These are phyloP conservation scores for Caenorhabditis angaria DNA, from an alignment of 2,888 invertebrate genomes.

Conservation along the genomic window DNA sequence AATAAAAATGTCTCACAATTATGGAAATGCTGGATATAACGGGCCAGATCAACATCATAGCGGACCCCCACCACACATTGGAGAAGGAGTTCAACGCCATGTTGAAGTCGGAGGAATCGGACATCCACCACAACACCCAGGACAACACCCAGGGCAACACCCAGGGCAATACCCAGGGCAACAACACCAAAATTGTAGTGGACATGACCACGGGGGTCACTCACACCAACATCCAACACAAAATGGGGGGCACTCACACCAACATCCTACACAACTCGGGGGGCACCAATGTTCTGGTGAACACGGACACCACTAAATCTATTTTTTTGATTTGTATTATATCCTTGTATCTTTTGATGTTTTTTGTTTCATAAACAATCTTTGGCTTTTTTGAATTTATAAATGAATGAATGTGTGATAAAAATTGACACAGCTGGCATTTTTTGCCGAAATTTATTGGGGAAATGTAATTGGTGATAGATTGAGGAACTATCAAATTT, in stretches of 20 bases:
- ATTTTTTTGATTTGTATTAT: neutral
- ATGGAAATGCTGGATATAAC: conserved; percentile 39
- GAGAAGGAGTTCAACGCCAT: neutral
- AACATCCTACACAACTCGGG: neutral
- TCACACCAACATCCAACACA: conserved; percentile 8
- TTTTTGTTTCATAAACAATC: neutral
- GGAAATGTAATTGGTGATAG: no score
- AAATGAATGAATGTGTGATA: neutral
- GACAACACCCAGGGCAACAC: neutral
- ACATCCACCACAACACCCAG: neutral
- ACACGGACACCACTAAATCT: neutral
- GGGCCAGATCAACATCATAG: conserved; percentile 19
- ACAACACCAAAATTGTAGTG: no score
- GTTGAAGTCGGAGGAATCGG: neutral
- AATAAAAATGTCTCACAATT: conserved; percentile 33
- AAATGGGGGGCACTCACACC: conserved; percentile 16
- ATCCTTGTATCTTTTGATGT: neutral
- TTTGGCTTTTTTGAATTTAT: neutral
- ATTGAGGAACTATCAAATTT: no score
- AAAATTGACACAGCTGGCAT: neutral
- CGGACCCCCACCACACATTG: neutral
- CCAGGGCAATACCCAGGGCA: no score
- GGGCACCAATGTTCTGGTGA: neutral
- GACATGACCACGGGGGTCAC: no score
- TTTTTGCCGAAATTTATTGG: neutral